Conservation (phyloP, 1,140 invertebrate genomes). For the Pseudomyrmex gracilis region DNA sequence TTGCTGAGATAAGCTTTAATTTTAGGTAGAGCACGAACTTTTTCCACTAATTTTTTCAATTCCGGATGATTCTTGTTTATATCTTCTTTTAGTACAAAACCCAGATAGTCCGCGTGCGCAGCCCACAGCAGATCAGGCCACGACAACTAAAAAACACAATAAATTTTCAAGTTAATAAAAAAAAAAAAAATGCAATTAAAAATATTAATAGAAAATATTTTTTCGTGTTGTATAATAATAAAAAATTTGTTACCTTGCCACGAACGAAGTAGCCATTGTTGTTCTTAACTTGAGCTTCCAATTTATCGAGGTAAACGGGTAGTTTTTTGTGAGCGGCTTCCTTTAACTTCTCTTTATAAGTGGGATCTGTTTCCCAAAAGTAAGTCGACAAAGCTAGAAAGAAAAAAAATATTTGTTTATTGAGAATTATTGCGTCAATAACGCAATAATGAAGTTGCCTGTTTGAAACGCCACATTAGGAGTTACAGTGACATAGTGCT, state of each 20-base stretch:
- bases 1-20: constrained; percentile 89
- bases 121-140: constrained; percentile 57
- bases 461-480: neutral
- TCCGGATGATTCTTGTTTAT: constrained; percentile 46
- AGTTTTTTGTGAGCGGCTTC: neutral
- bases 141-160: constrained; percentile 45
- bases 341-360: constrained; percentile 45
- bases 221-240: too few relatives aligned
- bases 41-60: constrained; percentile 52
- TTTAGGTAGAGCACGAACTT: constrained; percentile 85
- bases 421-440: neutral
- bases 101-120: neutral
- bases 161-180: neutral
- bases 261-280: constrained; percentile 56
- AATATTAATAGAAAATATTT: neutral
- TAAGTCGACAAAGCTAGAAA: constrained; percentile 23
- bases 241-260: constrained; percentile 57
- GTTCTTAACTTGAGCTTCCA: constrained; percentile 60
- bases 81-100: neutral
- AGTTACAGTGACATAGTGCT: neutral
- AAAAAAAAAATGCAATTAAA: neutral
- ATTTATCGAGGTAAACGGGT: constrained; percentile 35
- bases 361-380: constrained; percentile 52
- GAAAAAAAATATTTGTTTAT: constrained; percentile 10
- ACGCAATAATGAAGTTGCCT: neutral